A percentile compares a stretch with the other conserved stretches of the same genome.
phyloP scores from a whole-genome alignment of 2,888 invertebrate genomes.

The Tiliacea aurago region DNA sequence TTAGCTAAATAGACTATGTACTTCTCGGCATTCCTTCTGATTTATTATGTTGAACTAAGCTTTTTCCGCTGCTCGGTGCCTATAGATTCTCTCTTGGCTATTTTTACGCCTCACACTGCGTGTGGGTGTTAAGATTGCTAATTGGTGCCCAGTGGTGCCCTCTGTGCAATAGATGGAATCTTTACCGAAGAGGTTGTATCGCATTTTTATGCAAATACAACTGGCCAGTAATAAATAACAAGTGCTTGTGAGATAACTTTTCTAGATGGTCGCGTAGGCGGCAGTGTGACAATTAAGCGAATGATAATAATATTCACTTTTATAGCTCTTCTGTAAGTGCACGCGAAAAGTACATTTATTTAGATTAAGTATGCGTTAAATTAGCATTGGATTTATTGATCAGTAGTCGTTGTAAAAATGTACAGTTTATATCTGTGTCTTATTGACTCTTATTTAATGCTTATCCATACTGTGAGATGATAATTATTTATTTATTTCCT shows the following conservation, averaged over 20 bases:
- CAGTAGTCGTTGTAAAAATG: conserved; percentile 15
- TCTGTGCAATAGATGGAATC: conserved; percentile 62
- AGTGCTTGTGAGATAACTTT: conserved; percentile 49
- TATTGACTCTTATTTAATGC: conserved; percentile 15
- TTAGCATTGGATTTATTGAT: conserved; percentile 28
- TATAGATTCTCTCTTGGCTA: conserved; percentile 29
- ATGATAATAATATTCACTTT: conserved; percentile 26
- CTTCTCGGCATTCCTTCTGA: not conserved
- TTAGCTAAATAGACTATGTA: not conserved
- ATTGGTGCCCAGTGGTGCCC: conserved; percentile 65
- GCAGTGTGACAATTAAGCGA: conserved; percentile 42
- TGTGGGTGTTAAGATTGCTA: conserved; percentile 72
- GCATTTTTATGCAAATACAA: conserved; percentile 74
- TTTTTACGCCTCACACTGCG: conserved; percentile 43
- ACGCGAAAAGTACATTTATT: conserved; percentile 43
- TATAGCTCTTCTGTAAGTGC: conserved; percentile 22
- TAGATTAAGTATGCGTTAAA: conserved; percentile 15
- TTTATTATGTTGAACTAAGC: conserved; percentile 31
- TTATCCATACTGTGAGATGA: not conserved
- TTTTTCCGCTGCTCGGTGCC: conserved; percentile 12
- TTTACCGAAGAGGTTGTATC: conserved; percentile 64
- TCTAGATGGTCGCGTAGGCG: conserved; percentile 44
- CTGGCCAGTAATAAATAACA: conserved; percentile 59
- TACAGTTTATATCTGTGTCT: conserved; percentile 2
- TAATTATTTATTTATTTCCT: conserved; percentile 5